phyloP scores from a whole-genome alignment of 2,888 invertebrate genomes.

The Cantharis nigra region DNA sequence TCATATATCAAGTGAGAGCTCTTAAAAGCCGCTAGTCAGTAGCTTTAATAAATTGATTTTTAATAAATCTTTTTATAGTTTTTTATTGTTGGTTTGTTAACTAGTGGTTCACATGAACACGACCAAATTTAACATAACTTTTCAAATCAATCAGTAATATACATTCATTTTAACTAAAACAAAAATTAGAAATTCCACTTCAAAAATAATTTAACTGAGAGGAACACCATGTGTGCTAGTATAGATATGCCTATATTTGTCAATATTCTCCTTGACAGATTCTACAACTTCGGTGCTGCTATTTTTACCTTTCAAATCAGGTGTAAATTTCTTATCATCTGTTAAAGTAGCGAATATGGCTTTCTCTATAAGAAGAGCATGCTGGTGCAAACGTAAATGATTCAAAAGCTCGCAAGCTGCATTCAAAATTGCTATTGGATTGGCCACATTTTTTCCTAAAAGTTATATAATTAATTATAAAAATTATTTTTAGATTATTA shows the following conservation, averaged over 20 bases:
- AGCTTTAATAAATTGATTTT: too few relatives aligned
- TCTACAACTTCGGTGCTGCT: constrained; percentile 36
- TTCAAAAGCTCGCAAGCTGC: constrained; percentile 37
- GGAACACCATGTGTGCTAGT: neutral
- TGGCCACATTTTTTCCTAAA: constrained; percentile 36
- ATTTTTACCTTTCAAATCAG: constrained; percentile 40
- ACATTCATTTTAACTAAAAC: too few relatives aligned
- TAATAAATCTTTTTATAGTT: too few relatives aligned
- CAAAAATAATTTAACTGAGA: neutral
- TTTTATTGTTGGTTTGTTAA: too few relatives aligned
- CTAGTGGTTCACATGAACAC: too few relatives aligned
- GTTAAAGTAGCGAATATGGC: constrained; percentile 36
- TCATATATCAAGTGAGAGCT: too few relatives aligned
- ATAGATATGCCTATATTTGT: neutral
- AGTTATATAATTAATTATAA: neutral
- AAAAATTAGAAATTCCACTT: too few relatives aligned
- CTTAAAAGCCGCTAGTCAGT: too few relatives aligned
- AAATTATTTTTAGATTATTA: neutral
- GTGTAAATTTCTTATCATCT: constrained; percentile 34
- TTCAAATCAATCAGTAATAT: too few relatives aligned
- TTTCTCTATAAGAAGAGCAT: constrained; percentile 30
- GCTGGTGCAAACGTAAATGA: constrained; percentile 29
- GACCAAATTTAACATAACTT: too few relatives aligned
- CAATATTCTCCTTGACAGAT: constrained; percentile 27
- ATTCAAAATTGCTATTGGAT: constrained; percentile 40